phyloP scores from a whole-genome alignment of 2,113 vertebrate genomes.

The Copsychus sechellarum region DNA sequence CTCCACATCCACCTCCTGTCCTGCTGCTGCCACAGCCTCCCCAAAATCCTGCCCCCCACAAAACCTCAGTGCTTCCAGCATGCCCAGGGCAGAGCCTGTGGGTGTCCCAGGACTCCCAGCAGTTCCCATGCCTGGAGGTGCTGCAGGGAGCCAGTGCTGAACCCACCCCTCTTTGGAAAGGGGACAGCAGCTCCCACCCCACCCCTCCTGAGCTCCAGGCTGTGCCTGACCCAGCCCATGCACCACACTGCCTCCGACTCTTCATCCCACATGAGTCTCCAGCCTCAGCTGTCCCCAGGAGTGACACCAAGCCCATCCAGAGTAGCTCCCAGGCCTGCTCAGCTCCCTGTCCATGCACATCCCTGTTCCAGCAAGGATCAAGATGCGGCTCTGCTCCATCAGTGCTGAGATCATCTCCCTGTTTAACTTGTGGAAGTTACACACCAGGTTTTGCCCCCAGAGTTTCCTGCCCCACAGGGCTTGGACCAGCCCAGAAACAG shows the following conservation, averaged over 20 bases:
- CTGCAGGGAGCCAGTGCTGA: background rate
- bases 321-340: background rate
- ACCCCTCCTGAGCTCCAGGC: background rate
- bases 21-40: background rate
- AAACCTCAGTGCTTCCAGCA: background rate
- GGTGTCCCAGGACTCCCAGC: background rate
- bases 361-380: background rate
- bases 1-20: background rate
- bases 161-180: background rate
- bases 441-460: background rate
- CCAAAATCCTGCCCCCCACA: background rate
- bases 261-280: too few relatives aligned
- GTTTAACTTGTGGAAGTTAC: too few relatives aligned
- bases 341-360: background rate
- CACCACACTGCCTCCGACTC: background rate
- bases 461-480: background rate
- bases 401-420: too few relatives aligned
- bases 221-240: background rate
- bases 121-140: background rate
- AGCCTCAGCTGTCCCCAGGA: background rate
- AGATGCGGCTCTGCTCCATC: background rate
- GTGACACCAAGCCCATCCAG: rapidly evolving
- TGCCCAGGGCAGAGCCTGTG: background rate
- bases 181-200: background rate
- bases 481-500: background rate